Percentiles rank a stretch among this genome's conserved stretches.
These are phyloP conservation scores for Pandemis corylana DNA, from an alignment of 2,888 invertebrate species.

Conservation along the genomic window DNA sequence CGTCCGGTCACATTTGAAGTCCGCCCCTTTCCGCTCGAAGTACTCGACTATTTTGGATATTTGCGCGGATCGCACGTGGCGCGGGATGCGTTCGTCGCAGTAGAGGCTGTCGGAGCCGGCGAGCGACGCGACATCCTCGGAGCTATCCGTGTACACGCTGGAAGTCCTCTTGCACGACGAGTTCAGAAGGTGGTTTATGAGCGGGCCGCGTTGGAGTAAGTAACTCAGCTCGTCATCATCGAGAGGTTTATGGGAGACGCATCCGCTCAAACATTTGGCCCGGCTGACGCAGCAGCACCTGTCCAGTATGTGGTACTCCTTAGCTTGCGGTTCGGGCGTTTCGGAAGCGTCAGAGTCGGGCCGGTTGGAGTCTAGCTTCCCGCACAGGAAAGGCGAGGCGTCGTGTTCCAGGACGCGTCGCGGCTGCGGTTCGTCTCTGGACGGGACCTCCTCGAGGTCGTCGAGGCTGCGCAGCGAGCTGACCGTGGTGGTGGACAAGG, in stretches of 20 bases:
- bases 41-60: conserved; percentile 95
- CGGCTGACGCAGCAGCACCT: conserved; percentile 71
- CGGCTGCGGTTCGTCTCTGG: conserved; percentile 28
- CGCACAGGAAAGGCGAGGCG: conserved; percentile 63
- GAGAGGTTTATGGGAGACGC: conserved; percentile 57
- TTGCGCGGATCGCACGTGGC: conserved; percentile 86
- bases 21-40: conserved; percentile 91
- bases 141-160: conserved; percentile 94
- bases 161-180: conserved; percentile 88
- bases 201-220: conserved; percentile 68
- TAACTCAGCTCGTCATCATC: conserved; percentile 74
- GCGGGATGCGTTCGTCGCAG: conserved; percentile 87
- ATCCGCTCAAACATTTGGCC: conserved; percentile 62
- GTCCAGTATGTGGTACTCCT: conserved; percentile 67
- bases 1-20: conserved; percentile 78
- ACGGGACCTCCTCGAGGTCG: conserved; percentile 74
- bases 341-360: conserved; percentile 50
- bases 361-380: conserved; percentile 51
- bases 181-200: conserved; percentile 72
- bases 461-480: conserved; percentile 85
- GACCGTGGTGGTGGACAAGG: conserved; percentile 77
- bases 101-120: conserved; percentile 90
- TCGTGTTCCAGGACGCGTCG: conserved; percentile 39
- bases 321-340: conserved; percentile 44
- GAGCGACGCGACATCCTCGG: conserved; percentile 93